Evolutionary conservation across 2,888 invertebrate genomes (phyloP).

Genomic region (Syrista parreyssii): DNA sequence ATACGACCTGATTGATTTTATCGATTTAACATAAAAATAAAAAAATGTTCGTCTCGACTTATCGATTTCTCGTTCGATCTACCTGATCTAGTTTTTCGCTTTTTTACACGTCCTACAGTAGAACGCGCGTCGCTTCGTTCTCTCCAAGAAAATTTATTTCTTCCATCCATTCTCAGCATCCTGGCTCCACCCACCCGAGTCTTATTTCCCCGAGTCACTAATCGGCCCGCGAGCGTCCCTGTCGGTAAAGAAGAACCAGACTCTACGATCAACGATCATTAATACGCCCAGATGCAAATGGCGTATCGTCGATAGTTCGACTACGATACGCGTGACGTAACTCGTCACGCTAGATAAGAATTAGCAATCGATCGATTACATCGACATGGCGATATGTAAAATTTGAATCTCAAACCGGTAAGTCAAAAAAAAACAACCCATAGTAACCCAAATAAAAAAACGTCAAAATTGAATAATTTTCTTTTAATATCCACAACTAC

Average conservation of each 20-base stretch:
- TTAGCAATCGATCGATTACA: background rate
- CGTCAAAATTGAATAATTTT: background rate
- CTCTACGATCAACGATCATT: background rate
- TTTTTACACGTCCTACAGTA: too few relatives aligned
- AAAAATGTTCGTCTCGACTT: too few relatives aligned
- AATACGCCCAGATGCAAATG: background rate
- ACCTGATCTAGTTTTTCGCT: background rate
- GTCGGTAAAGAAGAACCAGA: background rate
- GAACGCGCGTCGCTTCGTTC: background rate
- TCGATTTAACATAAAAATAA: too few relatives aligned
- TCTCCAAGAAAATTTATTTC: background rate
- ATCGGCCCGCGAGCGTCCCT: background rate
- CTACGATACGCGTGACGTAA: background rate
- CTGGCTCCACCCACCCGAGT: background rate
- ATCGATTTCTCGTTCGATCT: background rate
- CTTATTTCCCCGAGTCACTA: background rate
- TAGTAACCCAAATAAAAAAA: background rate
- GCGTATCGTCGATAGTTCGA: background rate
- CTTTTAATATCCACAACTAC: background rate
- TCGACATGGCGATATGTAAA: too few relatives aligned
- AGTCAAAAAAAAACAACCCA: background rate
- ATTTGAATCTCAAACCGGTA: too few relatives aligned
- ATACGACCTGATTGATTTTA: too few relatives aligned
- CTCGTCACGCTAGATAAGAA: background rate
- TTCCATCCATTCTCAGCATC: background rate